Conservation (phyloP, 2,113 vertebrate genomes). For the Austrofundulus limnaeus region DNA sequence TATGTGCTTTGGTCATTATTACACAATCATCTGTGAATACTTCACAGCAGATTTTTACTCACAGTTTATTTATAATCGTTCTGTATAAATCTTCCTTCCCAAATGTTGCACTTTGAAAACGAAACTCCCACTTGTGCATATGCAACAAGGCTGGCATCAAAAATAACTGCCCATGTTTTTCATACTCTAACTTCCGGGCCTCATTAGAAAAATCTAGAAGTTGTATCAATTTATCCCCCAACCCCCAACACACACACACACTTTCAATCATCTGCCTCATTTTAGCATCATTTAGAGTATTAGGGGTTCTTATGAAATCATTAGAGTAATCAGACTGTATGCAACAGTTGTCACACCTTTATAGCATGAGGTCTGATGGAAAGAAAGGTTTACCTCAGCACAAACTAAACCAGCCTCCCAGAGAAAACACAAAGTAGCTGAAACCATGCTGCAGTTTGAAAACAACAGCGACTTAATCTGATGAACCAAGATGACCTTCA, state of each 20-base stretch:
- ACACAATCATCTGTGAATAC: not conserved
- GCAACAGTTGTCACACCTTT: conserved; percentile 4
- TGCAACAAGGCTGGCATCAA: not conserved
- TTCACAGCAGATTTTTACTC: not conserved
- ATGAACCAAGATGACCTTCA: conserved; percentile 50
- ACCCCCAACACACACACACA: no score
- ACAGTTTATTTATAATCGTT: not conserved
- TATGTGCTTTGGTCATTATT: no score
- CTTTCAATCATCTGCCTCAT: conserved; percentile 20
- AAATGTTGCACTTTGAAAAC: not conserved
- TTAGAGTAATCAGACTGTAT: conserved; percentile 12
- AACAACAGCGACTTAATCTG: conserved; percentile 20
- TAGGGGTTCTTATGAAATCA: conserved; percentile 16
- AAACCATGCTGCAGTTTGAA: conserved; percentile 25
- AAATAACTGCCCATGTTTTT: not conserved
- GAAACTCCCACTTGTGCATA: not conserved
- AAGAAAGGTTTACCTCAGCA: conserved; percentile 3
- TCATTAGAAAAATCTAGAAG: not conserved
- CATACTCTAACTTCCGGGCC: not conserved
- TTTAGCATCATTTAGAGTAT: conserved; percentile 39
- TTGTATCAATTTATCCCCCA: not conserved
- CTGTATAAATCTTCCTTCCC: not conserved
- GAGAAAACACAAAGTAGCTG: conserved; percentile 20
- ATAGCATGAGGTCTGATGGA: not conserved
- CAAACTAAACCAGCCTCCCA: conserved; percentile 25